A percentile compares a stretch with the other conserved stretches of the same genome.
phyloP scores from a whole-genome alignment of 2,797 vertebrate genomes.

The Sebastes oblongus region DNA sequence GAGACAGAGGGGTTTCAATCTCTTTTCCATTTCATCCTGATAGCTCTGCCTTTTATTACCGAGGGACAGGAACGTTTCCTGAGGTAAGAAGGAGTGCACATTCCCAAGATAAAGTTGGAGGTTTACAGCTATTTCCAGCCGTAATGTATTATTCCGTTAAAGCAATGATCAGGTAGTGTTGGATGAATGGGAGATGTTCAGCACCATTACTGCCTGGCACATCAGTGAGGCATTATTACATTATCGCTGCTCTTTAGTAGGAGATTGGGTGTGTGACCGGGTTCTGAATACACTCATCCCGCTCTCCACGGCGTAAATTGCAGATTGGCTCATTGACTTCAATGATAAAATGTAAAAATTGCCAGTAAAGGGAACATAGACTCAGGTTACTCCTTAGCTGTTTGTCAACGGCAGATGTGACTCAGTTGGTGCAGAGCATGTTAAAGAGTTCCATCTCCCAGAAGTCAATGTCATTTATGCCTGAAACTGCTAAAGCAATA shows the following conservation, averaged over 20 bases:
- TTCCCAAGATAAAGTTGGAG: conserved; percentile 84
- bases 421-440: conserved; percentile 85
- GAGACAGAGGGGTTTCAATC: conserved; percentile 80
- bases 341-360: conserved; percentile 98
- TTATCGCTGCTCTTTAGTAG: conserved; percentile 95
- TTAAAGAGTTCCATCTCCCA: conserved; percentile 81
- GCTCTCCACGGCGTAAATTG: conserved; percentile 93
- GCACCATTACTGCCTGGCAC: conserved; percentile 94
- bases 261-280: conserved; percentile 95
- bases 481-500: conserved; percentile 79
- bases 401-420: conserved; percentile 90
- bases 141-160: conserved; percentile 92
- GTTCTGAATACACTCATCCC: conserved; percentile 96
- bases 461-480: conserved; percentile 84
- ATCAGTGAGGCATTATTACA: conserved; percentile 96
- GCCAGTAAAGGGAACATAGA: conserved; percentile 91
- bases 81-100: conserved; percentile 81
- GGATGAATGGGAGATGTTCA: conserved; percentile 96
- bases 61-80: conserved; percentile 77
- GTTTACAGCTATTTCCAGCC: conserved; percentile 85
- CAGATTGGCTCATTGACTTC: conserved; percentile 97
- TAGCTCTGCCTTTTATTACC: conserved; percentile 79
- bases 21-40: conserved; percentile 83
- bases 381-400: conserved; percentile 88
- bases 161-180: conserved; percentile 94